Base-by-base conservation (phyloP, 2,113 vertebrate species). In the Carassius carassius region DNA sequence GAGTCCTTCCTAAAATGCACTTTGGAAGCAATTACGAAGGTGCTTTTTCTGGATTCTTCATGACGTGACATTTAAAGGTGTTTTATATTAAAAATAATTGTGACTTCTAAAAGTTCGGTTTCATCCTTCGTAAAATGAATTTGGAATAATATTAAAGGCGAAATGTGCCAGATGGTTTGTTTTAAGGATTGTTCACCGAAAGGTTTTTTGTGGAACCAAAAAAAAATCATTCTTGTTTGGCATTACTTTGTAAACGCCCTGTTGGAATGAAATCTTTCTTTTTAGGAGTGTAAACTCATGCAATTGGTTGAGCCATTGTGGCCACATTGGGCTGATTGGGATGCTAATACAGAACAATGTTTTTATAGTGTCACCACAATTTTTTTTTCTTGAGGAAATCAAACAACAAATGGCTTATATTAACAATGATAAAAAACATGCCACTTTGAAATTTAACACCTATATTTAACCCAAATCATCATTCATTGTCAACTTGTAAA, bases 1-100 rank as follows among this genome's bases (percentile, higher is more conserved):
- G 88, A 88, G 69, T 87, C 86, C 86, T 88, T 73, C 85, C 80
- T 84, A 56, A 87, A 89, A 13, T 87, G 91, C 56, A 91, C 41
- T 87, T 88, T 89, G 80, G 78, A 89, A 90, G 90, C 88, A 89
- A 90, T 81, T 87, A 84, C 81, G 86, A 89, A 89, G 81, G 83
- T 13, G 49, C 90, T 83, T 85, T 87, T 88, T 81, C 23, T 75
- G 83, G 89, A 93, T 91, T 91, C 91, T 70, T 91, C 91, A 90
- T 88, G 90, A 91, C 90, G 91, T 92, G 86, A 89, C 90, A 88
- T 92, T 87, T 81, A 93, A 94, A 94, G 89, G 89, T 92, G 93
- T 95, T 95, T 95, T 95, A 95, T 94, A 95, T 94, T 93, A 94
- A 95, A 95, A 93, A 89, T 93, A 92, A 94, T 94, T 92, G 93